These are phyloP conservation scores for Notospermus geniculatus DNA, from an alignment of 1,140 invertebrate genomes.

Conservation along the genomic window DNA sequence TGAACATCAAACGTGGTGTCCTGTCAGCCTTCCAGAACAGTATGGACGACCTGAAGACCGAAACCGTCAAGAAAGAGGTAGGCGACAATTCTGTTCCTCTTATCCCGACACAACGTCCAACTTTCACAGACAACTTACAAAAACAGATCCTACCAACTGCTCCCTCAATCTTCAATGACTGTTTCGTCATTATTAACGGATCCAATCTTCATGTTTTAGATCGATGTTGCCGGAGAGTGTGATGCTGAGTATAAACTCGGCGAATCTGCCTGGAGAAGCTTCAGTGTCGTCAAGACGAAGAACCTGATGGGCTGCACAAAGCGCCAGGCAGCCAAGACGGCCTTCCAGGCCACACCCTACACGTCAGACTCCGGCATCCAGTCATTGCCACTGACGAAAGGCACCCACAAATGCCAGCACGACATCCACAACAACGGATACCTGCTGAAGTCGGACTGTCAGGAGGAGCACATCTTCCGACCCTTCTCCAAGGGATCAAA, in stretches of 20 bases:
- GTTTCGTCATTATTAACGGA: too few species aligned
- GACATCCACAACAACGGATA: constrained; percentile 77
- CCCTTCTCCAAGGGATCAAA: constrained; percentile 75
- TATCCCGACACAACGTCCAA: background rate
- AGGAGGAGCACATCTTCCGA: constrained; percentile 73
- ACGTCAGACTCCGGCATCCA: constrained; percentile 63
- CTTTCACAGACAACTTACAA: background rate
- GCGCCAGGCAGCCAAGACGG: constrained; percentile 64
- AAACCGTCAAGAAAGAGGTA: constrained; percentile 61
- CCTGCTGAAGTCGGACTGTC: constrained; percentile 71
- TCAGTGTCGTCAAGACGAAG: constrained; percentile 76
- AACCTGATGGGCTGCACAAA: constrained; percentile 71
- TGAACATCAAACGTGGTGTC: constrained; percentile 86
- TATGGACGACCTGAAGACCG: constrained; percentile 79
- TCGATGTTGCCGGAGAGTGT: constrained; percentile 82
- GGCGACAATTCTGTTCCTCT: background rate
- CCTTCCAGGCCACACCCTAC: constrained; percentile 46
- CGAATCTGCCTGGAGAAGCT: constrained; percentile 63
- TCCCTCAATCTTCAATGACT: too few species aligned
- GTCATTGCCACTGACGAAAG: constrained; percentile 73
- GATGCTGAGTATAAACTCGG: constrained; percentile 73
- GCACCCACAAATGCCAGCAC: constrained; percentile 74
- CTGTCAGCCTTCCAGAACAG: constrained; percentile 85
- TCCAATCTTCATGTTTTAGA: constrained; percentile 56
- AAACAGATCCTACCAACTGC: background rate